Evolutionary conservation across 2,113 vertebrate genomes (phyloP), one percentile per base, ranked within the genome.

Genomic region (Corapipo altera): DNA sequence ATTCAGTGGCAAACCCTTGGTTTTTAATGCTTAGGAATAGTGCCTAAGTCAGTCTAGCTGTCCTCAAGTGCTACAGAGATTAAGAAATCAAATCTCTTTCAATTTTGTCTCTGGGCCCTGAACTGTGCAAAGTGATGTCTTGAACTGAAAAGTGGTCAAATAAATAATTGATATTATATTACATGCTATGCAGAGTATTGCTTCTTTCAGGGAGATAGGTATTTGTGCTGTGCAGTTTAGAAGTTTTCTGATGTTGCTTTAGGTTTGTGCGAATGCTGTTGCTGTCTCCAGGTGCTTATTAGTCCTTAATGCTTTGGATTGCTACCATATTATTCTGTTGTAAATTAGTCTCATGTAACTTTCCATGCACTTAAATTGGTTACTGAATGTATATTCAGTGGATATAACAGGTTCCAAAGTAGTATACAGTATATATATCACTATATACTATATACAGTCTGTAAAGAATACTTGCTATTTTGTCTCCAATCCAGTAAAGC

Each of bases 141-240:
- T 55, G 44, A 73, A 94, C 27, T 79, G 55, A 93, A 96, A 98
- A 97, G 75, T 78, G 23, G 30, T 75, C 85, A 87, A 95, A 92
- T 97, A 93, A 97, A 97, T 97, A 98, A 97, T 95, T 98, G 93
- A 97, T 97, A 93, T 94, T 90, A 55, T 92, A 85, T 96, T 78
- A 73, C 55, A 73, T 61, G 41, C 43, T 88, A 55, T 64, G 59
- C 51, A 88, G 39, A 5, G 15, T 85, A 64, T 94, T 95, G 85
- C 96, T 90, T 97, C 73, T 73, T 91, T 89, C 85, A 54, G 72
- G n/a, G 76, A 92, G 33, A 62, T 5, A 85, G 39, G 49, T 87
- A 71, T 96, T 93, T 90, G 52, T 92, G 46, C 57, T 86, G 49
- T 69, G 35, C 54, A 91, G 41, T 65, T 82, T 48, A 91, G 59